phyloP scores from a whole-genome alignment of 2,888 invertebrate species.

The Dicyrtoma fusca region DNA sequence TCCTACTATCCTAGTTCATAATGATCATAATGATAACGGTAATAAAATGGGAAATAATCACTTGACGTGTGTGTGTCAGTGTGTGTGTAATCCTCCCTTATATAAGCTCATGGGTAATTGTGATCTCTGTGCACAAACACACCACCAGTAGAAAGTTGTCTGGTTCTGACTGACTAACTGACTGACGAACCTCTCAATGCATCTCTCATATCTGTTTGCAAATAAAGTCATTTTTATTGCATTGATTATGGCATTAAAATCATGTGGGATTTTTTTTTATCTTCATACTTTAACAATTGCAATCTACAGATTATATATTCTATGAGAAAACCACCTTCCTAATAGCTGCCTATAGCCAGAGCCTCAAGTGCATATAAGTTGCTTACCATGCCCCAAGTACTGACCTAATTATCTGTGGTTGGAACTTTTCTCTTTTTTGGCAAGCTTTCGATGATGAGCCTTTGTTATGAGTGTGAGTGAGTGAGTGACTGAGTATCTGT shows the following conservation, averaged over 20 bases:
- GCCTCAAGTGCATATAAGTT: too few species aligned
- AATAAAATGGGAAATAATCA: neutral
- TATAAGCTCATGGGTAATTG: conserved; percentile 1
- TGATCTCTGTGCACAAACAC: neutral
- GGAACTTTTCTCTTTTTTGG: conserved; percentile 31
- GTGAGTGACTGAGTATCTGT: neutral
- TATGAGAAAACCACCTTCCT: too few species aligned
- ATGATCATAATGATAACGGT: too few species aligned
- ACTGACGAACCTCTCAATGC: conserved; percentile 7
- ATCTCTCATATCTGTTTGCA: neutral
- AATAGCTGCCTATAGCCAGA: too few species aligned
- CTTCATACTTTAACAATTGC: too few species aligned
- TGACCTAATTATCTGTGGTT: conserved; percentile 33
- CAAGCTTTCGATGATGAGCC: conserved; percentile 27
- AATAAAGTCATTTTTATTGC: conserved; percentile 19
- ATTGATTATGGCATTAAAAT: conserved; percentile 15
- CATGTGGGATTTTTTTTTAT: too few species aligned
- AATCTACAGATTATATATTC: too few species aligned
- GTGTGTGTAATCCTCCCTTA: neutral
- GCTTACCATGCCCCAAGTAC: conserved; percentile 5
- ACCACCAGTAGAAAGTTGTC: conserved; percentile 14
- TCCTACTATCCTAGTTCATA: too few species aligned
- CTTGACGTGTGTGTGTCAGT: neutral
- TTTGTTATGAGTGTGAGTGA: conserved; percentile 1
- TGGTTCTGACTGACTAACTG: neutral